Evolutionary conservation across 2,113 vertebrate species (phyloP).

Genomic region (Mohoua ochrocephala): DNA sequence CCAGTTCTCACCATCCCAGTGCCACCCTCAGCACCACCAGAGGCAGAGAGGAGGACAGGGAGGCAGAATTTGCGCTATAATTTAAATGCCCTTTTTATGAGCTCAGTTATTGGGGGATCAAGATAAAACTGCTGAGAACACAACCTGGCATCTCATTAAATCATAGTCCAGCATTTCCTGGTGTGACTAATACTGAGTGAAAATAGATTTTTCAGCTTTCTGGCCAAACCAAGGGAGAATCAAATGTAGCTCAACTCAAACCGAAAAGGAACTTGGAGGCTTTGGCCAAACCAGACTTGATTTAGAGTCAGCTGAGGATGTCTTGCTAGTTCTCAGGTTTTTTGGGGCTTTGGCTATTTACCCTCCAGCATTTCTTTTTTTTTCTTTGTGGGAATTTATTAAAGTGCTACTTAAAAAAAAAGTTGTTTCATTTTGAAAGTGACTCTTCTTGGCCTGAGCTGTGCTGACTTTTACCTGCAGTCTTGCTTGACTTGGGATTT

Average conservation of each 20-base stretch:
- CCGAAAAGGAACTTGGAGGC: not conserved
- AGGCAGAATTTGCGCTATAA: not conserved
- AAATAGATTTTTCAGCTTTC: not conserved
- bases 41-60: not conserved
- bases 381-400: not conserved
- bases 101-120: not conserved
- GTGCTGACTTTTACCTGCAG: not conserved
- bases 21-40: not conserved
- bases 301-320: constrained; percentile 16
- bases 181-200: constrained; percentile 11
- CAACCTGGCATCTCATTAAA: constrained; percentile 17
- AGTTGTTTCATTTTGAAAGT: not conserved
- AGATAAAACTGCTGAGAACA: constrained; percentile 25
- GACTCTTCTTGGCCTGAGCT: not conserved
- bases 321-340: not conserved
- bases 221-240: constrained; percentile 3
- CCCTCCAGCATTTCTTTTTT: not conserved
- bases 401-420: not conserved
- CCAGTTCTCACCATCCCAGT: not conserved
- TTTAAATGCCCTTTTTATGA: not conserved
- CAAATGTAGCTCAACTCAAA: not conserved
- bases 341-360: not conserved
- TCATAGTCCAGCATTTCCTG: not conserved
- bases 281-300: not conserved
- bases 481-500: not conserved